Base-by-base conservation (phyloP, 2,888 invertebrate genomes). In the Watsonalla binaria region DNA sequence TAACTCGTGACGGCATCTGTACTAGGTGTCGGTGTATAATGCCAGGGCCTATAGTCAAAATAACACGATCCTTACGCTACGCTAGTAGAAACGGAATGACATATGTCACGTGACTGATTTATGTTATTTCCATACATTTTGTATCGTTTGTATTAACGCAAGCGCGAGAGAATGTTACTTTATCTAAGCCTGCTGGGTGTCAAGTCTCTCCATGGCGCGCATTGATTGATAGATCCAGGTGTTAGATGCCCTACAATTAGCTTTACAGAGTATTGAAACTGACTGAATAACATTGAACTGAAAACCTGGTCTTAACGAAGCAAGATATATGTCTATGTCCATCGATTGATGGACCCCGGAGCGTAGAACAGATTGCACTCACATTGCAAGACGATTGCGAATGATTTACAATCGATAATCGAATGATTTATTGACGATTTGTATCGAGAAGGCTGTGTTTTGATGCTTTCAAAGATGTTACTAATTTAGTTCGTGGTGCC, bases 321-420 rank as follows among this genome's bases (percentile, higher is more conserved):
- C 55, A 60, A 68, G 68, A 72, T 68, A 55, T 68, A 78, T 77
- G 65, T 55, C 55, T 62, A 62, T 55, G 65, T 59, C 62, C 57
- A 54, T 47, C 63, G 73, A 77, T 76, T 75, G 74, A 78, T 77
- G 63, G 66, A 57, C 53, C 54, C 53, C 54, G 57, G 60, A 49
- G 53, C 57, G 54, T 54, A 42, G 56, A 53, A 61, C 63, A 60
- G 70, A 68, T 70, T 59, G 64, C 62, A 54, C 51, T 45, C 15
- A 33, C 48, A 39, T 11, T 7, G 37, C 37, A 42, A 24, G 24
- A 24, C 9, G 42, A 42, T 42, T 42, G 42, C 42, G 9, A 42
- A 42, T 42, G 42, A 42, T 42, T 42, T 42, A 42, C 42, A 42
- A 42, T 42, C 42, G 42, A 42, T 42, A 42, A 42, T 42, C 42